Evolutionary conservation across 2,113 vertebrate species (phyloP), one percentile per base, ranked within the genome.

Genomic region (Pristiophorus japonicus): DNA sequence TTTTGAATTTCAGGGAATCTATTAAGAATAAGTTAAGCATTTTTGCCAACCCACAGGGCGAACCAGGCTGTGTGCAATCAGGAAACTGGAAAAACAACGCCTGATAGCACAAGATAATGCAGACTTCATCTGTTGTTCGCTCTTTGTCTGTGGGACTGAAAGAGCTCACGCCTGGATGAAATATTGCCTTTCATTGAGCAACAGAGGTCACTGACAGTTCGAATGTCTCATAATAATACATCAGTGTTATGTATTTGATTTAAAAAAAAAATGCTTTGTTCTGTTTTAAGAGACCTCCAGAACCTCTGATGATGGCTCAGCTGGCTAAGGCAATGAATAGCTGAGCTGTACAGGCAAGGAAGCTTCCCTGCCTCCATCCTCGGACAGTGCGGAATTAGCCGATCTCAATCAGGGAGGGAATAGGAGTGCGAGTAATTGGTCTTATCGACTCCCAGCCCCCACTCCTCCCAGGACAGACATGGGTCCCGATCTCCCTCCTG

Each of bases 181-280:
- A n/a, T 66, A 45, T 38, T 93, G 55, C n/a, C n/a, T 10, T 93
- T 93, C 62, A 93, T 66, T 93, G 8, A 90, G 88, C 65, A 94
- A 45, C 18, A 30, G 20, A 70, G 65, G 42, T 67, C 10, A 16
- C 10, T 55, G 85, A 51, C 24, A 55, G 45, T 38, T 30, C 22
- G 47, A 88, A 16, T 27, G 65, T 94, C 38, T 67, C 3, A 63
- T 47, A 18, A 63, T 67, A 67, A 94, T 94, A 3, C 20, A 67
- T 94, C 1, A 66, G 24, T 42, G 6, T 93, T 63, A 67, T 94
- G 24, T 93, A 14, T 93, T n/a, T 65, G 16, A 66, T 66, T n/a
- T n/a, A n/a, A n/a, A n/a, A n/a, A n/a, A n/a, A n/a, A 65, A 42
- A 38, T 34, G 30, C 18, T 63, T 42, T 67, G 66, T 51, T 87